Percentiles rank a stretch among this genome's conserved stretches.
Evolutionary conservation across 2,797 vertebrate species (phyloP).

Genomic region (Merluccius polli): DNA sequence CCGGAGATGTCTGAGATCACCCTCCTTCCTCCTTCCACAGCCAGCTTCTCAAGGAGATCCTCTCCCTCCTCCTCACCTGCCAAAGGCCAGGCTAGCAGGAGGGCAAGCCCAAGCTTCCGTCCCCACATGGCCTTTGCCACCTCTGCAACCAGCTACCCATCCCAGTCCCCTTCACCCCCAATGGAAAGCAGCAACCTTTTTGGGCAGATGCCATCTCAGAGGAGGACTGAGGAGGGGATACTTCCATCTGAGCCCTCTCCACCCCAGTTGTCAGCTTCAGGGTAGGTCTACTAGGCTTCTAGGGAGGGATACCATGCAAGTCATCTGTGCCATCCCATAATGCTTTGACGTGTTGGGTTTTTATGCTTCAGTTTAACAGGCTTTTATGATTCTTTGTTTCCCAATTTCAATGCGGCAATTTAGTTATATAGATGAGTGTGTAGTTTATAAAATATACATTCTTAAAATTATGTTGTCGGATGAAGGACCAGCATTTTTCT

Average conservation of each 20-base stretch:
- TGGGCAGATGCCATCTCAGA: constrained; percentile 86
- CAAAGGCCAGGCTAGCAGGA: constrained; percentile 80
- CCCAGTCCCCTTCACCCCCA: constrained; percentile 82
- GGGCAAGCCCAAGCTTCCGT: constrained; percentile 80
- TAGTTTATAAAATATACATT: constrained; percentile 22
- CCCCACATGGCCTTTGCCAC: constrained; percentile 86
- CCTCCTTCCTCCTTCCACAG: constrained; percentile 91
- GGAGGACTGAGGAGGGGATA: constrained; percentile 88
- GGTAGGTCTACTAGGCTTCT: constrained; percentile 85
- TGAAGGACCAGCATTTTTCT: constrained; percentile 20
- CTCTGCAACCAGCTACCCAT: constrained; percentile 84
- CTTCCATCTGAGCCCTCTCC: constrained; percentile 91
- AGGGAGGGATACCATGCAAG: constrained; percentile 59
- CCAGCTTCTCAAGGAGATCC: constrained; percentile 93
- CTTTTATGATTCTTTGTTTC: constrained; percentile 3
- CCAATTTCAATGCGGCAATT: constrained; percentile 26
- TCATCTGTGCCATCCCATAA: constrained; percentile 64
- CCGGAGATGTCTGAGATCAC: constrained; percentile 93
- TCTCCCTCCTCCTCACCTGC: constrained; percentile 93
- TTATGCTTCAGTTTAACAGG: constrained; percentile 6
- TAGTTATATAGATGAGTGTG: constrained; percentile 26
- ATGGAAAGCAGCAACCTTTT: constrained; percentile 89
- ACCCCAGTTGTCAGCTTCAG: constrained; percentile 91
- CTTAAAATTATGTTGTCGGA: constrained; percentile 25
- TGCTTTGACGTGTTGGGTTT: constrained; percentile 62